Evolutionary conservation across 2,113 vertebrate genomes (phyloP).

Genomic region (Nibea albiflora): DNA sequence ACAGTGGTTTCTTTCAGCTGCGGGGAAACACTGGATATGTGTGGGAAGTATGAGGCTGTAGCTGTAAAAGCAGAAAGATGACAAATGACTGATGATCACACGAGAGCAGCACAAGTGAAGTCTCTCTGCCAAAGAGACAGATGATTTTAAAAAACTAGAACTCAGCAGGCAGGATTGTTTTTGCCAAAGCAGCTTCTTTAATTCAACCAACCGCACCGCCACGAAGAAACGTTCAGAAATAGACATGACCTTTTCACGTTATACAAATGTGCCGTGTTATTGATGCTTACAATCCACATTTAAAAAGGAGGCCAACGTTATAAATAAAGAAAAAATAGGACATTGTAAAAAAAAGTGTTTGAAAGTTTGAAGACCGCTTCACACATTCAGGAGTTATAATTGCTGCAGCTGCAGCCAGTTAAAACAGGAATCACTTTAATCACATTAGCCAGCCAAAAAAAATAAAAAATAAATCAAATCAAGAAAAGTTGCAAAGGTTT

Average conservation of each 20-base stretch:
- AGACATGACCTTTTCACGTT: not conserved
- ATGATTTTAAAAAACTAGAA: conserved; percentile 7
- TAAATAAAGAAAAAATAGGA: conserved; percentile 9
- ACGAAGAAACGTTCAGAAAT: conserved; percentile 11
- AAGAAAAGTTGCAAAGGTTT: too few species aligned
- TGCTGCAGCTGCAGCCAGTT: not conserved
- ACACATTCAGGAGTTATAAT: not conserved
- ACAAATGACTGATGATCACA: conserved; percentile 37
- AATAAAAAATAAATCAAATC: too few species aligned
- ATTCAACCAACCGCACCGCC: not conserved
- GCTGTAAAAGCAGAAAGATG: conserved; percentile 27
- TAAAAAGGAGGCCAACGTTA: conserved; percentile 10
- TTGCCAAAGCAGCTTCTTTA: conserved; percentile 47
- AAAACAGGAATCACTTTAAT: not conserved
- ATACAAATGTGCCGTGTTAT: not conserved
- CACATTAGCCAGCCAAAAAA: too few species aligned
- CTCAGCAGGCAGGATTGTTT: not conserved
- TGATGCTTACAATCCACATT: not conserved
- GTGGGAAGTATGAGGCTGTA: conserved; percentile 10
- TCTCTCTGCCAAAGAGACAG: conserved; percentile 17
- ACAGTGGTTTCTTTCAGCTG: not conserved
- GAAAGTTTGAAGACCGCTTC: conserved; percentile 16
- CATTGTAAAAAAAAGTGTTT: not conserved
- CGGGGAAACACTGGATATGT: not conserved
- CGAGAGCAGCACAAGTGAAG: not conserved